Evolutionary conservation across 2,113 vertebrate species (phyloP), one percentile per base, ranked within the genome.

Genomic region (Chloebia gouldiae): DNA sequence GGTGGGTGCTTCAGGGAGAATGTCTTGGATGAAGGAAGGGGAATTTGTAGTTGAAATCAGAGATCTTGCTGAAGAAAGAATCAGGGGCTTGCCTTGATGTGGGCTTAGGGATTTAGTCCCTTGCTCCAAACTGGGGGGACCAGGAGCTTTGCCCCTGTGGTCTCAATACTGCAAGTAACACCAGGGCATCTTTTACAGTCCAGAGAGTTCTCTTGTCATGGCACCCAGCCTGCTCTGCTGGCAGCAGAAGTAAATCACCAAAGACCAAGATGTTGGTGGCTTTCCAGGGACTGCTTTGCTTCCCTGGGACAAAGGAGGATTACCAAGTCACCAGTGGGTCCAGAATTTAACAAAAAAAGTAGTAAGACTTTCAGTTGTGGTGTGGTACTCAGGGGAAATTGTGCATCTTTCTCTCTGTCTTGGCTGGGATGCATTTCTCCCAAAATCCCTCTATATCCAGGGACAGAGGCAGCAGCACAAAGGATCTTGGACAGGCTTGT

Each of bases 21-120:
- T 39, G 33, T 90, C 33, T 39, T 30, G 12, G 30, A 61, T 20
- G 42, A 85, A 54, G 50, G 44, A 86, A 86, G 15, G 3, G 8
- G 6, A 91, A 76, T 61, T 39, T 68, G 28, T 49, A 20, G 51
- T 71, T 0, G 0, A 82, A 95, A 88, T 9, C 42, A 44, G 39
- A 84, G 60, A 54, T 27, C 17, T 51, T 63, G 40, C 13, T 0
- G 1, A 7, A 81, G 39, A 22, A 69, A 69, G 60, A 27, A 73
- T 42, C 1, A 4, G 42, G 28, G 2, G 0, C 23, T 68, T 4
- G 10, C 42, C 40, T 5, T n/a, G 15, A 28, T 1, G 1, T 30
- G 11, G 33, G 42, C 18, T 57, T 31, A 1, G 0, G 57, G 40
- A 65, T 77, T 82, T 76, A 53, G 31, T 35, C 21, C 25, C 33